Percentiles rank a stretch among this genome's conserved stretches.
These are phyloP conservation scores for Arion vulgaris DNA, from an alignment of 1,140 invertebrate genomes.

Conservation along the genomic window DNA sequence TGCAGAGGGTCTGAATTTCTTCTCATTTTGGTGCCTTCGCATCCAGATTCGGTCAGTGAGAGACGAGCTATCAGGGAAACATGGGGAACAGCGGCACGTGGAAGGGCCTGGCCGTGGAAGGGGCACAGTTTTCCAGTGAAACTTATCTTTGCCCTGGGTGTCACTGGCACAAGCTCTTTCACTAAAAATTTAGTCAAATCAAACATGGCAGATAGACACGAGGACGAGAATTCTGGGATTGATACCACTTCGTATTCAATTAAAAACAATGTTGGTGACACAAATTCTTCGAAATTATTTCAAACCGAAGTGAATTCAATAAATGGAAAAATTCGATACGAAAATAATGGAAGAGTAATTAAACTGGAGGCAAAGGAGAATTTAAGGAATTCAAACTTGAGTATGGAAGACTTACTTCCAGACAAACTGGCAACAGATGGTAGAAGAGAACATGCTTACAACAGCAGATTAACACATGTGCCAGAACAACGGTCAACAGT, in stretches of 20 bases:
- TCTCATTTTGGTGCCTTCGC: constrained; percentile 20
- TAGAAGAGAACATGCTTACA: background rate
- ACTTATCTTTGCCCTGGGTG: constrained; percentile 9
- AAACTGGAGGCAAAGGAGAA: too few relatives aligned
- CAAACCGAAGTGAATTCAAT: background rate
- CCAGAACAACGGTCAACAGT: background rate
- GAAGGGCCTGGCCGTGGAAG: constrained; percentile 5
- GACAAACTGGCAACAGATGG: too few relatives aligned
- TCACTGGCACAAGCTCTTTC: background rate
- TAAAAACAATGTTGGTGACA: background rate
- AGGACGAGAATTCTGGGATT: background rate
- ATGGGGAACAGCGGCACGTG: constrained; percentile 24
- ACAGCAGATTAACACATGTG: background rate
- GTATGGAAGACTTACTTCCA: background rate
- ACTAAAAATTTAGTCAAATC: background rate
- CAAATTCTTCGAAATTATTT: background rate
- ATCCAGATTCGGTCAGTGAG: background rate
- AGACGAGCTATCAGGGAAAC: constrained; percentile 27
- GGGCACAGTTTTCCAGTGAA: background rate
- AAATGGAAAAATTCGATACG: too few relatives aligned
- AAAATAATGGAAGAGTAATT: too few relatives aligned
- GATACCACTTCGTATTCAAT: background rate
- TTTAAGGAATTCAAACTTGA: background rate
- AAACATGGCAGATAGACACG: background rate
- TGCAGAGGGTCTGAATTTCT: background rate